Base-by-base conservation (phyloP, 2,113 vertebrate species). In the Etheostoma cragini region DNA sequence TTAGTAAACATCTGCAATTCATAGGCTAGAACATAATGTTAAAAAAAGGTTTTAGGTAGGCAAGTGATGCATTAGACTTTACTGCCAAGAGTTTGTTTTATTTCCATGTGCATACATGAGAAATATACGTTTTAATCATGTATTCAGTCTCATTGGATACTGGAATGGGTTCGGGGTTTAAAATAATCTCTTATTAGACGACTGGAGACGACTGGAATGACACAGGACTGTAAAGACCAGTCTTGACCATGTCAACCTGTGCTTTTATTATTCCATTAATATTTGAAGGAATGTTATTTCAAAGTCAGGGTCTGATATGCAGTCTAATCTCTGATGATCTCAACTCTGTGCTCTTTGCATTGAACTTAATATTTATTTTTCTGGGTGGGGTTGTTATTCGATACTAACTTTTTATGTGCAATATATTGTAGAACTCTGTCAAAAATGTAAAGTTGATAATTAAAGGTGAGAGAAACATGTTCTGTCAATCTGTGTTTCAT, bases 381-480 rank as follows among this genome's bases (percentile, higher is more conserved):
- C 56, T 66, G 66, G 74, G 46, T 66, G 46, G 26, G 72, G 46
- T 47, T 76, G 68, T 45, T 22, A 56, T 73, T 73, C 19, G 4
- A 11, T 38, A 46, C 73, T 22, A 49, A 13, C 15, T 53, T 52
- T 46, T 47, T 19, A 61, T 61, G 86, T 88, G 89, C 86, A 90
- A 87, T 87, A 80, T 30, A 53, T 30, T 67, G 70, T 66, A 56
- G 5, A 68, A 14, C 46, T 33, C 21, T 70, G 60, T 68, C 60
- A 76, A 69, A 46, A 80, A 80, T 88, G 57, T 81, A 54, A 65
- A 77, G 76, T 42, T 66, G 16, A 21, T 35, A 53, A 77, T 70
- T 66, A 79, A 86, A 84, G 22, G 30, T 26, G 35, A 45, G 19
- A 83, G 21, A 64, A 65, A 62, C 21, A 26, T 16, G 22, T 76